Evolutionary conservation across 2,113 vertebrate genomes (phyloP).

Genomic region (Oncorhynchus masou): DNA sequence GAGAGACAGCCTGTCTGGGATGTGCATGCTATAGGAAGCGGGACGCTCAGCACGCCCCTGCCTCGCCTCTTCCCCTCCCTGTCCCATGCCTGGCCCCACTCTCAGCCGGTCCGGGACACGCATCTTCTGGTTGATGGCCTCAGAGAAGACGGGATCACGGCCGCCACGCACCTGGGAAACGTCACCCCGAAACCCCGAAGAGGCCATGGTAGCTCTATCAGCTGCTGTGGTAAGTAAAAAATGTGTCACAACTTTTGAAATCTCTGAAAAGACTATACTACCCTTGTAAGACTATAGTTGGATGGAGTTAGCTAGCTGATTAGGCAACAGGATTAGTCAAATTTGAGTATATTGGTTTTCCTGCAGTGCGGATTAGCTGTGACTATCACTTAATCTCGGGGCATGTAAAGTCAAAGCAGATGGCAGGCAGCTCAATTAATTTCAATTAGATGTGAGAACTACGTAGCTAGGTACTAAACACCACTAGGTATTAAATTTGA

Average conservation of each 20-base stretch:
- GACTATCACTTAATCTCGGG: background rate
- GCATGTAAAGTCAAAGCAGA: background rate
- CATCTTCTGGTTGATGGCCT: conserved; percentile 75
- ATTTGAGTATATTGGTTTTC: background rate
- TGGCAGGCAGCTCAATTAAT: background rate
- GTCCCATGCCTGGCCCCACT: conserved; percentile 37
- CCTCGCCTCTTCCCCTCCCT: background rate
- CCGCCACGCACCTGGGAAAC: background rate
- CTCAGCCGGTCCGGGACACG: conserved; percentile 73
- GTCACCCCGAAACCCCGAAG: background rate
- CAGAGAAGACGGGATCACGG: conserved; percentile 65
- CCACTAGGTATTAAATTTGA: too few species aligned
- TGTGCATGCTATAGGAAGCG: conserved; percentile 69
- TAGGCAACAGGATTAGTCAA: background rate
- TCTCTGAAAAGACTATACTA: background rate
- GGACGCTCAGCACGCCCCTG: conserved; percentile 36
- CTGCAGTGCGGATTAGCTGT: background rate
- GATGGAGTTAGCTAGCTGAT: background rate
- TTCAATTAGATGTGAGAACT: background rate
- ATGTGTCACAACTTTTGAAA: background rate
- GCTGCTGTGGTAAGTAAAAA: background rate
- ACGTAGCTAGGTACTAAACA: background rate
- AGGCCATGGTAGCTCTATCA: background rate
- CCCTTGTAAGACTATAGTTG: background rate
- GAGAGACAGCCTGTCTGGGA: conserved; percentile 75